Conservation (phyloP, 2,888 invertebrate species). For the Lacanobia oleracea region DNA sequence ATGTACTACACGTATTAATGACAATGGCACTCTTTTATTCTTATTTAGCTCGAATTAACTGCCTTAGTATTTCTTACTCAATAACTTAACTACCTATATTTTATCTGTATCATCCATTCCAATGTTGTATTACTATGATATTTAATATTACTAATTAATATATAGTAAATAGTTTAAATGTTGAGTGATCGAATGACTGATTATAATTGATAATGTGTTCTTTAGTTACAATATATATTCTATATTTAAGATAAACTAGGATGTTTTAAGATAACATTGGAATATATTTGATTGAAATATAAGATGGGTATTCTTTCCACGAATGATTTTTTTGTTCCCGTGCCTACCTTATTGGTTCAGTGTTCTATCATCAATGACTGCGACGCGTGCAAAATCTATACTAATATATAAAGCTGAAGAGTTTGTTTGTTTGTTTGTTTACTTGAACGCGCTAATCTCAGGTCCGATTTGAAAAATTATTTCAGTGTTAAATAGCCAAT, state of each 20-base stretch:
- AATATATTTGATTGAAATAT: conserved; percentile 58
- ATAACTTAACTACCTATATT: conserved; percentile 12
- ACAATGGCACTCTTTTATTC: background rate
- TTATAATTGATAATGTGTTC: conserved; percentile 68
- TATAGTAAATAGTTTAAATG: conserved; percentile 44
- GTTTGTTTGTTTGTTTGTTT: too few relatives aligned
- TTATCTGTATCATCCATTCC: conserved; percentile 38
- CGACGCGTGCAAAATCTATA: background rate
- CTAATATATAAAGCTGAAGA: too few relatives aligned
- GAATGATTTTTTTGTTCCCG: background rate
- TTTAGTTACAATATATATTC: conserved; percentile 62
- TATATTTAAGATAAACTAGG: conserved; percentile 52
- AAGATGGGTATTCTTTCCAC: conserved; percentile 29
- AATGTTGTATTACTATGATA: conserved; percentile 52
- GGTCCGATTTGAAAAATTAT: too few relatives aligned
- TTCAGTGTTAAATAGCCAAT: too few relatives aligned
- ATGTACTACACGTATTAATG: background rate
- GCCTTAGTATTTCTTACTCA: conserved; percentile 33
- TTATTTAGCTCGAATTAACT: conserved; percentile 11
- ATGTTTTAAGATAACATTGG: conserved; percentile 46
- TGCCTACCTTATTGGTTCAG: background rate
- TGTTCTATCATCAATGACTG: background rate
- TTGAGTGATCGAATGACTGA: conserved; percentile 73
- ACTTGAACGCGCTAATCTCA: too few relatives aligned
- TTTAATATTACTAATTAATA: conserved; percentile 50